Conservation (phyloP, 2,888 invertebrate genomes). For the Lutraria lutraria region DNA sequence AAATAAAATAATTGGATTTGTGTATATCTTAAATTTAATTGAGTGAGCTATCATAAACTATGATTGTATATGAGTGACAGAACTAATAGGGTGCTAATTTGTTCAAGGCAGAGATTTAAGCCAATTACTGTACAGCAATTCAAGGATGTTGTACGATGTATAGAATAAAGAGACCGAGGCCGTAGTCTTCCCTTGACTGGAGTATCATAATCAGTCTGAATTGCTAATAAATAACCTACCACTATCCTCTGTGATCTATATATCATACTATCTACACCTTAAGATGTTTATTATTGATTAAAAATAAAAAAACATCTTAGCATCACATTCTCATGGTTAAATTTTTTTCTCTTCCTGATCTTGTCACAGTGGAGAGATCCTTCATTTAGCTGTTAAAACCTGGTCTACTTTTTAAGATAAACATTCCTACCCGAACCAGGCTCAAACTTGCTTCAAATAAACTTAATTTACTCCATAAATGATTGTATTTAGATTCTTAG, state of each 20-base stretch:
- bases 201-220: neutral
- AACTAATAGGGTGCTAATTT: constrained; percentile 2
- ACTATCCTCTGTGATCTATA: neutral
- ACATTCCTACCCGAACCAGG: constrained; percentile 28
- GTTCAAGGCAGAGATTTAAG: neutral
- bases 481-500: constrained; percentile 47
- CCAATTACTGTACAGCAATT: neutral
- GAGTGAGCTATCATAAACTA: constrained; percentile 24
- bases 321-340: neutral
- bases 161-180: neutral
- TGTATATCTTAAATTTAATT: constrained; percentile 45
- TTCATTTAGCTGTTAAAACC: neutral
- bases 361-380: neutral
- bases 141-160: neutral
- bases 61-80: neutral
- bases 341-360: neutral
- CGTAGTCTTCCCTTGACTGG: neutral
- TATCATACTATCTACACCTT: neutral
- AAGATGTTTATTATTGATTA: neutral
- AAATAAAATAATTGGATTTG: constrained; percentile 43
- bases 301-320: neutral
- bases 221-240: neutral
- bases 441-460: constrained; percentile 37
- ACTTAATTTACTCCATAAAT: constrained; percentile 59
- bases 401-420: constrained; percentile 27